Evolutionary conservation across 2,113 vertebrate genomes (phyloP).

Genomic region (Channa argus): DNA sequence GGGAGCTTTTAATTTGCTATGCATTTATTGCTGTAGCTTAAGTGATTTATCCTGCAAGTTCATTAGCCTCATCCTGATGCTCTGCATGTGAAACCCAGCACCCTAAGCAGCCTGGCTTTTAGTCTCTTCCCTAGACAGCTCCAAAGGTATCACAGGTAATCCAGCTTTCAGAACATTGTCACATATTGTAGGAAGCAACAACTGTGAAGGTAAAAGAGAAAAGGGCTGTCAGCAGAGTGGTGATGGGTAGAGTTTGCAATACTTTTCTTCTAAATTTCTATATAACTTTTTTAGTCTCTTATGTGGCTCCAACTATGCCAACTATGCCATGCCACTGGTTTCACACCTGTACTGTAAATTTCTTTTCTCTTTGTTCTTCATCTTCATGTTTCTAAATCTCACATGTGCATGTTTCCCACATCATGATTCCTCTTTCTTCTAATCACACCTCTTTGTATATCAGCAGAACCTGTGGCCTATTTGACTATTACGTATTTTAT

Average conservation of each 20-base stretch:
- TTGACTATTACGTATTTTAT: too few species aligned
- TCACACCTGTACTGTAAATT: too few species aligned
- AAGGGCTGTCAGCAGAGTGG: slow-evolving; percentile 10
- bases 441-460: too few species aligned
- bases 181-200: slow-evolving; percentile 25
- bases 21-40: slow-evolving; percentile 71
- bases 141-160: slow-evolving; percentile 62
- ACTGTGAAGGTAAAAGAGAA: slow-evolving; percentile 6
- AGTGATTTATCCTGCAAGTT: slow-evolving; percentile 68
- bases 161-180: slow-evolving; percentile 54
- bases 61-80: slow-evolving; percentile 64
- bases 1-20: slow-evolving; percentile 77
- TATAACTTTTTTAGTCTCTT: not conserved
- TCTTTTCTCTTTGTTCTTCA: too few species aligned
- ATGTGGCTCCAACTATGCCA: too few species aligned
- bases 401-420: too few species aligned
- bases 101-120: slow-evolving; percentile 61
- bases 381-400: too few species aligned
- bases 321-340: too few species aligned
- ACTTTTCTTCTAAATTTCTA: not conserved
- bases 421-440: too few species aligned
- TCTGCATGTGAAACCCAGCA: slow-evolving; percentile 38
- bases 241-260: not conserved
- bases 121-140: slow-evolving; percentile 47
- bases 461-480: too few species aligned